Base-by-base conservation (phyloP, 2,113 vertebrate species). In the Psophia crepitans region DNA sequence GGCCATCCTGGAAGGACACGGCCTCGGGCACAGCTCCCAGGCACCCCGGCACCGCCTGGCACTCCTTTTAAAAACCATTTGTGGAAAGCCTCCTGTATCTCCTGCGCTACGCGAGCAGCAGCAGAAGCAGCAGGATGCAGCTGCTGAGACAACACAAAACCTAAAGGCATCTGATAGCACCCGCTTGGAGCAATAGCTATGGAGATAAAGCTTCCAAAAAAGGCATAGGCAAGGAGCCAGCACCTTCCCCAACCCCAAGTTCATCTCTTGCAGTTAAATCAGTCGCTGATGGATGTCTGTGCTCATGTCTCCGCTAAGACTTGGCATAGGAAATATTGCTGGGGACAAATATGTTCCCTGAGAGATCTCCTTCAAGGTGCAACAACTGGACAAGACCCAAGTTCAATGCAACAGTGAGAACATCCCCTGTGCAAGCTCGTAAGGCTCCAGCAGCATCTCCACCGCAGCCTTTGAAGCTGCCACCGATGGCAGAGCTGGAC, bases 401-500 rank as follows among this genome's bases (percentile, higher is more conserved):
- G 21, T 51, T 7, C 32, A 24, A 4, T 5, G 12, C 35, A 28
- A 41, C 2, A 24, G 3, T 70, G 54, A 69, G 58, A 61, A 33
- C 7, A 5, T 23, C 63, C 35, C 64, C 0, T 0, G 33, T 24
- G 53, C 20, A 44, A 32, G n/a, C 39, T 46, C 2, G 63, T 21
- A 24, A 14, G 57, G 17, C 23, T 33, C 71, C 79, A 37, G 63
- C 76, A 90, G n/a, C 54, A 8, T 26, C 63, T 39, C 56, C 70
- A 53, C 33, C 2, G 0, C 39, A 21, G 23, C 37, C 49, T 28
- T 6, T 9, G 87, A 3, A 63, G 20, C 12, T 65, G 44, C 21
- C 86, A 21, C 12, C 0, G 0, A 7, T 0, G 11, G 49, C 74
- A 88, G 53, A 60, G 44, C 37, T 33, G 26, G 17, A 2, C 15